Evolutionary conservation across 2,888 invertebrate species (phyloP).

Genomic region (Amphimallon solstitiale): DNA sequence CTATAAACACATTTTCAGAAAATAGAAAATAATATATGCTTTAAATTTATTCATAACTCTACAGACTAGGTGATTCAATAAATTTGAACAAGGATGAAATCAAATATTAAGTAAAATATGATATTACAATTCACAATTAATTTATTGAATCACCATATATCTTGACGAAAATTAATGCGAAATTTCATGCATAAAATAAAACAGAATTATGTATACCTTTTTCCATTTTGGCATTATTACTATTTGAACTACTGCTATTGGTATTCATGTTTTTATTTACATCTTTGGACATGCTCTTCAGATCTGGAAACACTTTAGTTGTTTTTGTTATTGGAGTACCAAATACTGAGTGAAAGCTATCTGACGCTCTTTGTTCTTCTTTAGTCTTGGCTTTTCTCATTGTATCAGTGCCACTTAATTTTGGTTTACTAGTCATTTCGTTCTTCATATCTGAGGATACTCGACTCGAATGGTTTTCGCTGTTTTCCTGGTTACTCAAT

Average conservation of each 20-base stretch:
- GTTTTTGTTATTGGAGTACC: slow-evolving; percentile 85
- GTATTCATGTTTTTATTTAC: slow-evolving; percentile 41
- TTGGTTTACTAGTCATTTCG: slow-evolving; percentile 77
- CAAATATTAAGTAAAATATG: too few relatives aligned
- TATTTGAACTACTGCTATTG: slow-evolving; percentile 19
- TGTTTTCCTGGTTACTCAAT: slow-evolving; percentile 60
- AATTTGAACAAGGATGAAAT: too few relatives aligned
- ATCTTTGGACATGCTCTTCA: slow-evolving; percentile 60
- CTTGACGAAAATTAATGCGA: too few relatives aligned
- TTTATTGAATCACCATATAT: too few relatives aligned
- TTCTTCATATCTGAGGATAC: slow-evolving; percentile 56
- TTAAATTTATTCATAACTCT: too few relatives aligned
- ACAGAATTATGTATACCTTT: slow-evolving; percentile 26
- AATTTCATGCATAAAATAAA: too few relatives aligned
- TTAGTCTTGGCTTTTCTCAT: slow-evolving; percentile 54
- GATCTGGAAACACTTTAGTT: slow-evolving; percentile 75
- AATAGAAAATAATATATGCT: too few relatives aligned
- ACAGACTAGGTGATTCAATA: too few relatives aligned
- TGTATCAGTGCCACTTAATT: slow-evolving; percentile 67
- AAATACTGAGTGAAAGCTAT: slow-evolving; percentile 82
- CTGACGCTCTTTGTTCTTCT: slow-evolving; percentile 56
- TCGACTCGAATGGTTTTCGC: slow-evolving; percentile 60
- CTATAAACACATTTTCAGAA: too few relatives aligned
- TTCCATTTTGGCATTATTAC: slow-evolving; percentile 39
- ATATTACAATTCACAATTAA: too few relatives aligned